Evolutionary conservation across 2,113 vertebrate species (phyloP), one percentile per base, ranked within the genome.

Genomic region (Periophthalmodon schlosseri): DNA sequence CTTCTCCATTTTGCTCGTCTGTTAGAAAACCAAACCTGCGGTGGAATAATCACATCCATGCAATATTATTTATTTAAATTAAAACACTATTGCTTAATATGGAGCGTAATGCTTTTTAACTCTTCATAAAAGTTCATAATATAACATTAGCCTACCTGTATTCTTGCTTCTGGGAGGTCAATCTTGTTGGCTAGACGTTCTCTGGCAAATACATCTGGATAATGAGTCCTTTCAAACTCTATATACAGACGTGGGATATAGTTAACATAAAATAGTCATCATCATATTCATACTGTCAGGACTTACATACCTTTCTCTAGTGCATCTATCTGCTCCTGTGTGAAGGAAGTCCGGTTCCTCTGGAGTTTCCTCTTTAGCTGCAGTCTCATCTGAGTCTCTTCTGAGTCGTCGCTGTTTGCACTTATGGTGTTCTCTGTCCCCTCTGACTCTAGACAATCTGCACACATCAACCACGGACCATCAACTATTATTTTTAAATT

Each of bases 191-290:
- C 98, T 87, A 99, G 95, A 91, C 98, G 96, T 91, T 99, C 98
- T 80, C 98, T 93, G 67, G 98, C 98, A 90, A 99, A 99, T 67
- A 99, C 97, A 89, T 99, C 98, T 1, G 98, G 98, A 77, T 99
- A 99, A 86, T 99, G 98, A 85, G 97, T 99, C 91, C 98, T 95
- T 92, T 99, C 98, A 91, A 99, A 99, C 90, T 99, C 98, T 99
- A 92, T n/a, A 86, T 87, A 70, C 24, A 89, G 85, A 65, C 33
- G 12, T 18, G 9, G 15, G 28, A 20, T 11, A n/a, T n/a, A 65
- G 18, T 11, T 9, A 39, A n/a, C 9, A 65, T 39, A 2, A 39
- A n/a, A 44, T 11, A 18, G 24, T 34, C 16, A 36, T 39, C 28
- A 61, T 16, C 15, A 12, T 18, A 18, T 34, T 33, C 5, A 15